Base-by-base conservation (phyloP, 1,140 invertebrate species). In the Tenebrio molitor region DNA sequence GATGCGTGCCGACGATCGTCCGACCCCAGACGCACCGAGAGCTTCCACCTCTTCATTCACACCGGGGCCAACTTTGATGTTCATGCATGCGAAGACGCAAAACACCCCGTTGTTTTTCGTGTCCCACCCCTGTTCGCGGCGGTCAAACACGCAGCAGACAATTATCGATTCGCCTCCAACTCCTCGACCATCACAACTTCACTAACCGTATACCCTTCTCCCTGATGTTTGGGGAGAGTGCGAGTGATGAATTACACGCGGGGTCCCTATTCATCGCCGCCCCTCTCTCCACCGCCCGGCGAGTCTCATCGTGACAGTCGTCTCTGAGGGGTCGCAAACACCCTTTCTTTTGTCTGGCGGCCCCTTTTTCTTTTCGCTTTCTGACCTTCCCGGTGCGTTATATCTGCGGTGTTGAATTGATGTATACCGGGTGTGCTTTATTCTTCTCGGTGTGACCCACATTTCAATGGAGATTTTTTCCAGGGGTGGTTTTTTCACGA, bases 181-280 rank as follows among this genome's bases (percentile, higher is more conserved):
- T 58, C 50, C 50, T 58, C 50, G 50, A 58, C 50, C 23, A 58
- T 29, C 50, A 58, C 50, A 58, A 58, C 50, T 58, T 58, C 23
- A 25, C 23, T 7, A 17, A 29, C 16, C 23, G 50, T 58, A 46
- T 46, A 58, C 50, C 50, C 44, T 50, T 50, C 23, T 21, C 50
- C 19, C 23, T n/a, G 10, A 39, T 39, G 36, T 12, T 39, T 2
- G 25, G 8, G 8, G 25, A 39, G 21, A 29, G 23, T 58, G 25
- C 5, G 21, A 29, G 23, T 58, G 50, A 58, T 58, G 23, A 58
- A 58, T 58, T 58, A 58, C 50, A 58, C 50, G 23, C 50, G 15
- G 46, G 14, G 50, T 58, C 14, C 50, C 50, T 58, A 58, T 58
- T 58, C 50, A 58, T 58, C 50, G 50, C 14, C 21, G 25, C 14